phyloP scores from a whole-genome alignment of 2,797 vertebrate genomes.

The Atherinosoma microstoma region DNA sequence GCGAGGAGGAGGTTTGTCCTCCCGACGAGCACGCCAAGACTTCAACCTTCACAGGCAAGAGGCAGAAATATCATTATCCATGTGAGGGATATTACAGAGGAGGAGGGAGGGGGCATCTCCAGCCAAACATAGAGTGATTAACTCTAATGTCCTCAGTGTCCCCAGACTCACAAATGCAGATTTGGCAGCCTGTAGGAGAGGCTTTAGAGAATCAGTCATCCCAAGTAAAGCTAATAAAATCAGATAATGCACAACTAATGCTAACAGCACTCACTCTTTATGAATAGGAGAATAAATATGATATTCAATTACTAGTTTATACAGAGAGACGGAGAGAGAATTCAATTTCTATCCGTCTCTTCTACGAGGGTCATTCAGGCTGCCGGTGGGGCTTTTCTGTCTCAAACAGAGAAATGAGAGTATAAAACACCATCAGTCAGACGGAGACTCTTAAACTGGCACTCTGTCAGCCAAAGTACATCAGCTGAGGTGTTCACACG shows the following conservation, averaged over 20 bases:
- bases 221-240: conserved; percentile 60
- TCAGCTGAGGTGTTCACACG: conserved; percentile 51
- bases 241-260: conserved; percentile 60
- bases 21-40: conserved; percentile 55
- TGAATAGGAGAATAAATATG: conserved; percentile 58
- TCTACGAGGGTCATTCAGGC: conserved; percentile 19
- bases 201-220: conserved; percentile 53
- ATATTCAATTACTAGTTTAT: conserved; percentile 61
- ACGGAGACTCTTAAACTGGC: conserved; percentile 72
- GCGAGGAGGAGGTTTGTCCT: conserved; percentile 66
- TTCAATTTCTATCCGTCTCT: conserved; percentile 43
- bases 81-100: conserved; percentile 54
- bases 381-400: conserved; percentile 27
- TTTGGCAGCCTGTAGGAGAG: conserved; percentile 59
- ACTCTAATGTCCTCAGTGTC: conserved; percentile 75
- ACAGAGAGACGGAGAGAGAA: conserved; percentile 37
- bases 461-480: conserved; percentile 73
- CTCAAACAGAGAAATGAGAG: conserved; percentile 44
- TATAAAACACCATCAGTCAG: conserved; percentile 81
- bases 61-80: conserved; percentile 75
- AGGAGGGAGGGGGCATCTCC: conserved; percentile 26
- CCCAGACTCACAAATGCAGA: conserved; percentile 69
- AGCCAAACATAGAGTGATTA: conserved; percentile 73
- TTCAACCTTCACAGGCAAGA: conserved; percentile 76
- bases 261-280: conserved; percentile 42